Evolutionary conservation across 2,888 invertebrate species (phyloP), one percentile per base, ranked within the genome.

Genomic region (Taenaris catops): DNA sequence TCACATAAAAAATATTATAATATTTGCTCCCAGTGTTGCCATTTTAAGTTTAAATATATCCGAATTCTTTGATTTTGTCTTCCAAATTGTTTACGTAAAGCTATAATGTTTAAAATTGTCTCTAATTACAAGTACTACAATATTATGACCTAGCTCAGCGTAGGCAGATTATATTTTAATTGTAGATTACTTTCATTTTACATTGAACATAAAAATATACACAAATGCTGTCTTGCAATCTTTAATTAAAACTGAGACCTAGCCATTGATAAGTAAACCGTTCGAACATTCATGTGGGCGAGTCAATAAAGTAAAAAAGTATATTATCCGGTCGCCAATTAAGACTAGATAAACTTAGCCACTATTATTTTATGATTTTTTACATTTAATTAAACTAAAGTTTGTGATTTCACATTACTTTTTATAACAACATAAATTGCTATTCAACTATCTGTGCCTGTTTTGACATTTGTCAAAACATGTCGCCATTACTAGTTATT

Each of bases 401-500:
- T 32, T 40, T 27, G 8, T 19, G 9, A 24, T 24, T 26, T 24
- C 8, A 12, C 18, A 17, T 28, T 8, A 27, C n/a, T n/a, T n/a
- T n/a, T n/a, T n/a, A n/a, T n/a, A n/a, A n/a, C n/a, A n/a, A n/a
- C n/a, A n/a, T n/a, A n/a, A n/a, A n/a, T n/a, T n/a, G n/a, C n/a
- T n/a, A n/a, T n/a, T n/a, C n/a, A n/a, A n/a, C n/a, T n/a, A 29
- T 24, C 32, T 28, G 26, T 23, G 34, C 20, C 14, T 34, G 32
- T 25, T 39, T 14, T 25, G 26, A 29, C 33, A 25, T 18, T 39
- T 29, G 28, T n/a, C n/a, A n/a, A n/a, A n/a, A n/a, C n/a, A n/a
- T n/a, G n/a, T n/a, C n/a, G n/a, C n/a, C n/a, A n/a, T 35, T 25
- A 14, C 31, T 28, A 9, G 36, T 38, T 24, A 46, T 64, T 63